Percentiles rank a stretch among this genome's conserved stretches.
Conservation (phyloP, 1,140 invertebrate species). For the Microplitis mediator region DNA sequence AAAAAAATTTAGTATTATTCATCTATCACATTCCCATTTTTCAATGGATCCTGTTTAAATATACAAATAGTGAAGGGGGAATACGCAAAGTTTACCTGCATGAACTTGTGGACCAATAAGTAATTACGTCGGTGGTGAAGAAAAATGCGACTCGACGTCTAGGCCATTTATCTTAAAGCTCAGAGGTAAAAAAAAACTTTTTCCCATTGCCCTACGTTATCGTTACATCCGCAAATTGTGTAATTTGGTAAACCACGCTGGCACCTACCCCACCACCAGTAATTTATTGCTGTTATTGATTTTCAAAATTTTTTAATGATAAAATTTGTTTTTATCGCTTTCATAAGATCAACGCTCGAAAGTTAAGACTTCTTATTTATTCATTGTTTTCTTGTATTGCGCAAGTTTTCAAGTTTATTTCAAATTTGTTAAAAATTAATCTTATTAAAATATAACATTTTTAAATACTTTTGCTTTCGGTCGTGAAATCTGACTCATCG, state of each 20-base stretch:
- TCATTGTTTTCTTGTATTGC: no score
- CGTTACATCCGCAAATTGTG: constrained; percentile 46
- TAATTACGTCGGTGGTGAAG: constrained; percentile 38
- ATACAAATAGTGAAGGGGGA: background rate
- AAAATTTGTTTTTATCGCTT: no score
- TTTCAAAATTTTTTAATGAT: constrained; percentile 13
- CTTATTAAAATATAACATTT: no score
- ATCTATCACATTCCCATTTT: background rate
- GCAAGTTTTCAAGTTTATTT: no score
- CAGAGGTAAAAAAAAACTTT: constrained; percentile 23
- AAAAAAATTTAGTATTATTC: background rate
- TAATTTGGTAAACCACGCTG: constrained; percentile 38
- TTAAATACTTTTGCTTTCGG: no score
- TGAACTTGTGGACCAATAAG: constrained; percentile 38
- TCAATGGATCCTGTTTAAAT: background rate
- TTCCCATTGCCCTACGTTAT: constrained; percentile 34
- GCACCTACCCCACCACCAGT: constrained; percentile 15
- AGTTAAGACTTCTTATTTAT: no score
- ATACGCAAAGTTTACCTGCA: constrained; percentile 5
- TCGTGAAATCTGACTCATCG: no score
- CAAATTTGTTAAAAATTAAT: no score
- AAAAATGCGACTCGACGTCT: constrained; percentile 38
- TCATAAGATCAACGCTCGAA: no score
- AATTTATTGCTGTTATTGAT: constrained; percentile 50
- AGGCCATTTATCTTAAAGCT: constrained; percentile 38